These are phyloP conservation scores for Drosophila pectinifera DNA, from an alignment of 1,140 invertebrate genomes.

Conservation along the genomic window DNA sequence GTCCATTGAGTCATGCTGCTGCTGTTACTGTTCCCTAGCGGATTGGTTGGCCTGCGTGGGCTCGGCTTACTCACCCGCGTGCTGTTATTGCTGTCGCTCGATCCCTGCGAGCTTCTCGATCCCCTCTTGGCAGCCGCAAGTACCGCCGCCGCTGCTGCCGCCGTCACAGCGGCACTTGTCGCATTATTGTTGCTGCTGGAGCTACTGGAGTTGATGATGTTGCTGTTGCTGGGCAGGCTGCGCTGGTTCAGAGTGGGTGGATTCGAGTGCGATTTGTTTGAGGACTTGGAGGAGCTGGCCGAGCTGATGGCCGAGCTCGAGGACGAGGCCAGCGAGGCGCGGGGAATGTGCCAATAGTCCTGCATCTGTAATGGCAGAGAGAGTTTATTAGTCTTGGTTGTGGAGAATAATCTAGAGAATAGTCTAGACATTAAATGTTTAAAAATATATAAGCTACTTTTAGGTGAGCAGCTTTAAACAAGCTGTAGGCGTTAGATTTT, in stretches of 20 bases:
- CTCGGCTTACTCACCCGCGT: conserved; percentile 88
- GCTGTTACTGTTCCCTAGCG: background rate
- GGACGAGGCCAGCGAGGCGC: conserved; percentile 90
- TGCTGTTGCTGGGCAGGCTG: conserved; percentile 52
- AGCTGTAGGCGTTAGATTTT: background rate
- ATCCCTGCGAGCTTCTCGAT: conserved; percentile 91
- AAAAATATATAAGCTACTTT: conserved; percentile 9
- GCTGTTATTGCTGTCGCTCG: conserved; percentile 90
- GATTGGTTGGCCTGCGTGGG: conserved; percentile 6
- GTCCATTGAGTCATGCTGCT: conserved; percentile 46
- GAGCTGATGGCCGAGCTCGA: conserved; percentile 88
- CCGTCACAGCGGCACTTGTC: conserved; percentile 85
- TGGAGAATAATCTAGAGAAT: no score
- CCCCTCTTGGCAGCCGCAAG: conserved; percentile 85
- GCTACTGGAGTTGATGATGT: background rate
- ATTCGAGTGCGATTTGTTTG: conserved; percentile 83
- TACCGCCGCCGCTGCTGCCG: conserved; percentile 67
- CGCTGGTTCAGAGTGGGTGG: conserved; percentile 69
- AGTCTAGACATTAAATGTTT: no score
- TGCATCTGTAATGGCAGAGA: conserved; percentile 86
- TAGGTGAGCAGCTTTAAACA: background rate
- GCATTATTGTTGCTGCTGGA: conserved; percentile 31
- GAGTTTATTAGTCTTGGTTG: conserved; percentile 4
- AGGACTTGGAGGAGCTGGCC: conserved; percentile 75
- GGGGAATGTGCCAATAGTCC: conserved; percentile 90